Evolutionary conservation across 2,888 invertebrate species (phyloP).

Genomic region (Tetragonisca angustula): DNA sequence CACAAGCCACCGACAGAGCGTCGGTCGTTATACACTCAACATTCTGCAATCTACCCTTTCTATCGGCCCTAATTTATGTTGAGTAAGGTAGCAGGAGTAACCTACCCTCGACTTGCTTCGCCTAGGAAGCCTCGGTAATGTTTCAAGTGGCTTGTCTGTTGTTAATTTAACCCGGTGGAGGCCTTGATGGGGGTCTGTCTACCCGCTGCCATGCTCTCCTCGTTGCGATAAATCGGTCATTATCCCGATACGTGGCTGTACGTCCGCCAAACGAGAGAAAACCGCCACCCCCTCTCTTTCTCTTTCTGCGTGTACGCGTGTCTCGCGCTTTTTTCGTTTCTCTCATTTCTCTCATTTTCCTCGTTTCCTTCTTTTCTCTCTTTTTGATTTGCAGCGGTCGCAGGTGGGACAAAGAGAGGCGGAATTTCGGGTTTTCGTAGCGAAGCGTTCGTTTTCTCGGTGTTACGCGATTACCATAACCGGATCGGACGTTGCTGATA

Average conservation of each 20-base stretch:
- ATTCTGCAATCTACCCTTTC: constrained; percentile 83
- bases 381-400: neutral
- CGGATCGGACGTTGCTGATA: constrained; percentile 51
- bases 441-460: constrained; percentile 20
- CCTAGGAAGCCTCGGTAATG: constrained; percentile 81
- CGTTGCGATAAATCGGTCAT: constrained; percentile 81
- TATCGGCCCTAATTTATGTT: constrained; percentile 83
- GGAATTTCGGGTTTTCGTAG: constrained; percentile 18
- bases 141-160: constrained; percentile 83
- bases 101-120: constrained; percentile 73
- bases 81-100: constrained; percentile 79
- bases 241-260: constrained; percentile 63
- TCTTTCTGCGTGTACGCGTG: neutral
- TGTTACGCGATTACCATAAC: constrained; percentile 46
- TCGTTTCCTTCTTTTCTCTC: neutral
- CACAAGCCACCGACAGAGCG: constrained; percentile 66
- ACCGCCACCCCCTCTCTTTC: neutral
- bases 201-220: constrained; percentile 76
- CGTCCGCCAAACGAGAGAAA: constrained; percentile 36
- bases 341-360: neutral
- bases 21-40: constrained; percentile 79
- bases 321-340: no score
- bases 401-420: neutral
- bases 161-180: constrained; percentile 81
- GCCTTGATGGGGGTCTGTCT: constrained; percentile 81